Evolutionary conservation across 2,113 vertebrate species (phyloP).

Genomic region (Labrus mixtus): DNA sequence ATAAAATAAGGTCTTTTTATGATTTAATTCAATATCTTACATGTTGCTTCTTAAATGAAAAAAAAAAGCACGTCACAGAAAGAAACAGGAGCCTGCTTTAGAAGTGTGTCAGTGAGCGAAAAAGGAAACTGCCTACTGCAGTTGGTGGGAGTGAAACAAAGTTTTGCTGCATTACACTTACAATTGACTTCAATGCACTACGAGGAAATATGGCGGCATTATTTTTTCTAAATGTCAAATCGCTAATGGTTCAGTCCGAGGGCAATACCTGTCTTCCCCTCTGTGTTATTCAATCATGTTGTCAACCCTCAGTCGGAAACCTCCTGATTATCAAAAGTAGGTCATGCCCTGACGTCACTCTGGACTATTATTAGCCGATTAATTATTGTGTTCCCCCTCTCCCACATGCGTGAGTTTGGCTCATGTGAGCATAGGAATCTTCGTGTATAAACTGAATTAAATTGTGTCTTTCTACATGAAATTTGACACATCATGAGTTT

Average conservation of each 20-base stretch:
- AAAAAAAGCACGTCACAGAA: too few relatives aligned
- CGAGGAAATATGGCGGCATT: not conserved
- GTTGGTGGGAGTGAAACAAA: not conserved
- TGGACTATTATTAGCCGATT: slow-evolving; percentile 52
- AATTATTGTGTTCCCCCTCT: slow-evolving; percentile 37
- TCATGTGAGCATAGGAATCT: too few relatives aligned
- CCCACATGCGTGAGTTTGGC: not conserved
- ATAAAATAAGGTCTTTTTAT: too few relatives aligned
- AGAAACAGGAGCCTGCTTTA: too few relatives aligned
- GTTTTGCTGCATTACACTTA: slow-evolving; percentile 18
- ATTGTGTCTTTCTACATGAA: too few relatives aligned
- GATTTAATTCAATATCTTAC: too few relatives aligned
- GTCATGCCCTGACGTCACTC: slow-evolving; percentile 56
- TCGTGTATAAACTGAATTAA: too few relatives aligned
- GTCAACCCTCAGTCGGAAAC: not conserved
- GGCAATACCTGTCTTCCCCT: not conserved
- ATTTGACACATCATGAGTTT: too few relatives aligned
- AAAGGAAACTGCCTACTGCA: not conserved
- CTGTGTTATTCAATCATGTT: not conserved
- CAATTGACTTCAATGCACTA: not conserved
- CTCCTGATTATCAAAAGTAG: slow-evolving; percentile 49
- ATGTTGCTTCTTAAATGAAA: too few relatives aligned
- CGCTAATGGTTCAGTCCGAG: not conserved
- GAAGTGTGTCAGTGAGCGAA: too few relatives aligned
- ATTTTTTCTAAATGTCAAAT: not conserved